These are phyloP conservation scores for Brevimyrus niger DNA, from an alignment of 2,113 vertebrate genomes.

Conservation along the genomic window DNA sequence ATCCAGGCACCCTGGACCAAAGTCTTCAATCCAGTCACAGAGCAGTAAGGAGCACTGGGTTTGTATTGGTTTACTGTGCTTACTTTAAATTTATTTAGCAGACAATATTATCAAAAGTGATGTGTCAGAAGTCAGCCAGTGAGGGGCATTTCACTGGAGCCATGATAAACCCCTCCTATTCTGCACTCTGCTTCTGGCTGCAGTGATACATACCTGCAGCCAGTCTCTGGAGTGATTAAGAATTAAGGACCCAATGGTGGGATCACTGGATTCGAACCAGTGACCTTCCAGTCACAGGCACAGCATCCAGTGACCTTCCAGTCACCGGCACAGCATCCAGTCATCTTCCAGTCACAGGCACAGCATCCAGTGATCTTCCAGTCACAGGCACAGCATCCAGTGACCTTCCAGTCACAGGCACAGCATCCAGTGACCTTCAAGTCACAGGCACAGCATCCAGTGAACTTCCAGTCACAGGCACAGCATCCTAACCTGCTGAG, in stretches of 20 bases:
- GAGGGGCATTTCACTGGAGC: no score
- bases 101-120: neutral
- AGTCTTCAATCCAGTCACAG: neutral
- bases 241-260: neutral
- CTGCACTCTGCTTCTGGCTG: no score
- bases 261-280: neutral
- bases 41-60: neutral
- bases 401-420: neutral
- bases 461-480: neutral
- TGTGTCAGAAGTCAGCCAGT: neutral
- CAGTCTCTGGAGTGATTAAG: neutral
- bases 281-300: neutral
- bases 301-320: neutral
- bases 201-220: no score
- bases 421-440: neutral
- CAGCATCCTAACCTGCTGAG: no score
- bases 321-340: no score
- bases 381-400: neutral
- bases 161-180: no score
- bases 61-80: neutral
- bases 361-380: neutral
- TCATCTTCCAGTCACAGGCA: neutral
- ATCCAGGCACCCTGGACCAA: neutral
- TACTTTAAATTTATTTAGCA: neutral
- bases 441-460: neutral